phyloP scores from a whole-genome alignment of 2,113 vertebrate genomes.

The Beaufortia kweichowensis region DNA sequence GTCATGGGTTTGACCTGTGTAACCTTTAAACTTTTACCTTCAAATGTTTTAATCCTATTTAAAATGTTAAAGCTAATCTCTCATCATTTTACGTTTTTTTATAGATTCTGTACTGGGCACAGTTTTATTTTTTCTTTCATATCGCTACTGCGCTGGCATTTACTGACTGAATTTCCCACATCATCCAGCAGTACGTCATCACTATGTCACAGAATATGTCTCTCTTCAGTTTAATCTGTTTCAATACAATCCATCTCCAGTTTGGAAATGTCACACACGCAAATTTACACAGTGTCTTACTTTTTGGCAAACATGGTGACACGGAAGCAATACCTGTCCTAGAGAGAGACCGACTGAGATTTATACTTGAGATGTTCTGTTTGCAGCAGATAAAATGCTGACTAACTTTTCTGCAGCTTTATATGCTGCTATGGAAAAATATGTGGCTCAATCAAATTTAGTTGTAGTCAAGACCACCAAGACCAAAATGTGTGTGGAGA shows the following conservation, averaged over 20 bases:
- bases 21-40: too few species aligned
- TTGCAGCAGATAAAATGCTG: neutral
- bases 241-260: conserved; percentile 32
- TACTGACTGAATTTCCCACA: conserved; percentile 1
- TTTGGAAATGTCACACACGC: conserved; percentile 33
- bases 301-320: neutral
- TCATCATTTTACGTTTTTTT: too few species aligned
- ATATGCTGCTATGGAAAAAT: neutral
- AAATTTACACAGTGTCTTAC: conserved; percentile 13
- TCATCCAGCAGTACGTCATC: conserved; percentile 7
- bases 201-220: conserved; percentile 8
- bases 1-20: too few species aligned
- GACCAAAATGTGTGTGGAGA: too few species aligned
- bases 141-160: neutral
- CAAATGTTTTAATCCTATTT: too few species aligned
- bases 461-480: too few species aligned
- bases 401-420: neutral
- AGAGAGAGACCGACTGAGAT: neutral
- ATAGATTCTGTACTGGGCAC: too few species aligned
- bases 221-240: conserved; percentile 10
- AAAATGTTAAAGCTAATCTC: too few species aligned
- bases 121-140: neutral
- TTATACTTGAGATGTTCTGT: neutral
- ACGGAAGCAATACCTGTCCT: neutral
- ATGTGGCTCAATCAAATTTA: too few species aligned